phyloP scores from a whole-genome alignment of 2,888 invertebrate species.

The Trichopoda pennipes region DNA sequence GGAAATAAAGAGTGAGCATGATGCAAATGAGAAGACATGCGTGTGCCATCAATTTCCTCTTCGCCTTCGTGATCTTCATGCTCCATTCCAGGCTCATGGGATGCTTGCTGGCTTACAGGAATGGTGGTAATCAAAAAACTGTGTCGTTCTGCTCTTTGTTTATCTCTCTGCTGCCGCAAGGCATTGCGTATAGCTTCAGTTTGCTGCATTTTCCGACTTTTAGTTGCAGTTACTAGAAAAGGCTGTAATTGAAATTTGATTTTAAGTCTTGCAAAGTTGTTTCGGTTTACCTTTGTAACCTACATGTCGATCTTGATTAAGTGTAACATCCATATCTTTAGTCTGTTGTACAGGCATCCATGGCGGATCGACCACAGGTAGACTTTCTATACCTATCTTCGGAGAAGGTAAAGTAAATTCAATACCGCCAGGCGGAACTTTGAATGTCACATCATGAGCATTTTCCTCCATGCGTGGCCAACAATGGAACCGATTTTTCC shows the following conservation, averaged over 20 bases:
- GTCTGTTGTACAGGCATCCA: conserved; percentile 99
- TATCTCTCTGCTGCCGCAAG: conserved; percentile 96
- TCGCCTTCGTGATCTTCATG: conserved; percentile 92
- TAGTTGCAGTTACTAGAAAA: conserved; percentile 98
- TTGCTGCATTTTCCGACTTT: conserved; percentile 99
- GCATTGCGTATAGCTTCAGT: conserved; percentile 98
- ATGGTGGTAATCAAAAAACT: conserved; percentile 97
- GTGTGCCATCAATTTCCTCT: conserved; percentile 87
- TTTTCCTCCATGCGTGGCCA: conserved; percentile 99
- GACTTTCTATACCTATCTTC: conserved; percentile 97
- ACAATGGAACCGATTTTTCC: conserved; percentile 98
- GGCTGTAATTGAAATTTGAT: conserved; percentile 83
- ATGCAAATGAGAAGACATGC: conserved; percentile 91
- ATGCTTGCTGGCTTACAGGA: conserved; percentile 96
- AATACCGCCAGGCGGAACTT: conserved; percentile 99
- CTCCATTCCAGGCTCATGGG: conserved; percentile 95
- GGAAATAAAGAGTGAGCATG: conserved; percentile 98
- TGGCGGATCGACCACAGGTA: conserved; percentile 98
- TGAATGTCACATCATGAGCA: conserved; percentile 93
- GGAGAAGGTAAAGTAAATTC: conserved; percentile 99
- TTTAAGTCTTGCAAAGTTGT: conserved; percentile 57
- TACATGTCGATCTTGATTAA: conserved; percentile 98
- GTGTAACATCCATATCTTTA: conserved; percentile 98
- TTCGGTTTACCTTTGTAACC: conserved; percentile 77
- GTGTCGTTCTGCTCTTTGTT: conserved; percentile 95